Conservation (phyloP, 2,888 invertebrate genomes). For the Caenorhabditis drosophilae region DNA sequence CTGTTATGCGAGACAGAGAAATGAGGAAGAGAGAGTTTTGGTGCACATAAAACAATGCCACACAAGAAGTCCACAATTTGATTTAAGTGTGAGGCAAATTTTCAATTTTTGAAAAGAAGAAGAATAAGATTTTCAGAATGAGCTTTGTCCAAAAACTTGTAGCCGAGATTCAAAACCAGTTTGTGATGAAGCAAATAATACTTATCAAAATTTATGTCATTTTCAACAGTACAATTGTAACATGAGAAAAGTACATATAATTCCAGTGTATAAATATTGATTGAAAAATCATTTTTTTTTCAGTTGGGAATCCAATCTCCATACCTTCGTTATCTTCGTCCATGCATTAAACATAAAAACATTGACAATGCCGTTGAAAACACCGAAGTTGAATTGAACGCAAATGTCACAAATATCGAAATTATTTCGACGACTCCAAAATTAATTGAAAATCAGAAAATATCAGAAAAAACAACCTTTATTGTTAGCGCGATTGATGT, state of each 20-base stretch:
- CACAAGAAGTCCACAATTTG: conserved; percentile 47
- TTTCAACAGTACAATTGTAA: conserved; percentile 62
- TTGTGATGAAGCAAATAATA: conserved; percentile 61
- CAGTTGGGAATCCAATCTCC: conserved; percentile 30
- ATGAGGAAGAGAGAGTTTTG: conserved; percentile 53
- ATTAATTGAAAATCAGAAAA: neutral
- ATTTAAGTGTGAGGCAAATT: conserved; percentile 34
- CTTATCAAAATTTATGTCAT: conserved; percentile 63
- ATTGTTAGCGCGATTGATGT: conserved; percentile 33
- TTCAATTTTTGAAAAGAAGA: neutral
- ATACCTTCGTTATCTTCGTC: conserved; percentile 24
- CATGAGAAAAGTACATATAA: conserved; percentile 34
- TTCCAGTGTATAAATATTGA: neutral
- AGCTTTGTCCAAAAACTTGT: conserved; percentile 36
- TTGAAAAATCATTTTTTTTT: neutral
- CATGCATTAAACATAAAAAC: conserved; percentile 27
- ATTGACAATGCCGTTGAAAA: conserved; percentile 32
- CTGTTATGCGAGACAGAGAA: conserved; percentile 45
- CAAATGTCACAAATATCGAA: conserved; percentile 26
- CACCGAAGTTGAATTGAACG: conserved; percentile 33
- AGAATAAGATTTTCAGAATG: conserved; percentile 16
- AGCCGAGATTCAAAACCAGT: conserved; percentile 54
- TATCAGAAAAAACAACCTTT: conserved; percentile 30
- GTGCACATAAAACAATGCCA: conserved; percentile 61
- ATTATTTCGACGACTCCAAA: conserved; percentile 4